Percentiles rank a stretch among this genome's conserved stretches.
These are phyloP conservation scores for Bradypodion ventrale DNA, from an alignment of 2,797 vertebrate species.

Conservation along the genomic window DNA sequence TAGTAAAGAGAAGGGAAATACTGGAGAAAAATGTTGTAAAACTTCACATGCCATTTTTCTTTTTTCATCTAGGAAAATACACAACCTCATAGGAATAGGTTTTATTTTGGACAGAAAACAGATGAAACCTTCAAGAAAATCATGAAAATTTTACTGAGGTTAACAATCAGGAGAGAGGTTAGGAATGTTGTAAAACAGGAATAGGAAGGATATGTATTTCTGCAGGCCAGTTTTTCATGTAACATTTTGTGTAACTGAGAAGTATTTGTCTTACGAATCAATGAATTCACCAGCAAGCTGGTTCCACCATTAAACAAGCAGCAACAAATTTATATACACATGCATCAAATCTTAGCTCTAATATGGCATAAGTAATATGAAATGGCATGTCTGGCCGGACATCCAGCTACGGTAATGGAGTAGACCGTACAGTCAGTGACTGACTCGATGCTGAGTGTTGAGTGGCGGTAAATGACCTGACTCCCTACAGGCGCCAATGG, in stretches of 20 bases:
- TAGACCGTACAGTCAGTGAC: too few species aligned
- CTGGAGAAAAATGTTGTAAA: neutral
- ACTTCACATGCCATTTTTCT: neutral
- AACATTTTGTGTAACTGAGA: neutral
- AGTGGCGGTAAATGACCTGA: too few species aligned
- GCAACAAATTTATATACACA: neutral
- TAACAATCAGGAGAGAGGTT: neutral
- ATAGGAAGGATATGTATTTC: neutral
- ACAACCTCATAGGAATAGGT: neutral
- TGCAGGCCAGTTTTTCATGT: neutral
- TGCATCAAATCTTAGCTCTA: neutral
- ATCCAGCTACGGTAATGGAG: too few species aligned
- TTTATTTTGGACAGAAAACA: neutral
- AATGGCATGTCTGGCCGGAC: too few species aligned
- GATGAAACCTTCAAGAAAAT: neutral
- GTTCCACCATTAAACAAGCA: neutral
- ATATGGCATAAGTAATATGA: neutral
- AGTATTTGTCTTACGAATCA: neutral
- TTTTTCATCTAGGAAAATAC: neutral
- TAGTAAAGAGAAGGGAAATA: neutral
- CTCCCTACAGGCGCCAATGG: too few species aligned
- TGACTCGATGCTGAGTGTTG: too few species aligned
- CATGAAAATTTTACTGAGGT: neutral
- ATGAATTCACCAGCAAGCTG: neutral
- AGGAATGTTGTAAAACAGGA: neutral